A percentile compares a stretch with the other conserved stretches of the same genome.
These are phyloP conservation scores for Hirtodrosophila duncani DNA, from an alignment of 2,888 invertebrate genomes.

Conservation along the genomic window DNA sequence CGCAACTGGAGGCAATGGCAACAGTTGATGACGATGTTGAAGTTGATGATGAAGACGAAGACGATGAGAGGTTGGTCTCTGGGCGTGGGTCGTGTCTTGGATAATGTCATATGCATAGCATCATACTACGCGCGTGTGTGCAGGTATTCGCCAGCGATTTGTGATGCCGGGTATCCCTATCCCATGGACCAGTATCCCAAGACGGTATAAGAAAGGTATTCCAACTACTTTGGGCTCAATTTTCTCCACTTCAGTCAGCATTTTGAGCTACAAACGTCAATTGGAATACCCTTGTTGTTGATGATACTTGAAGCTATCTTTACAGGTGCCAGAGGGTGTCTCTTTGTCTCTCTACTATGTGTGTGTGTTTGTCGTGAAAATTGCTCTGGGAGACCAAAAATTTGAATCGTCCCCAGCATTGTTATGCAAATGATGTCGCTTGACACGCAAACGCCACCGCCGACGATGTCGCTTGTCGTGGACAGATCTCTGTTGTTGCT, in stretches of 20 bases:
- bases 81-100: constrained; percentile 16
- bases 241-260: too few relatives aligned
- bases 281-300: too few relatives aligned
- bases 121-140: constrained; percentile 13
- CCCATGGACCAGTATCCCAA: too few relatives aligned
- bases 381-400: constrained; percentile 70
- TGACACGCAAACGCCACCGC: constrained; percentile 74
- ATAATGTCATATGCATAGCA: constrained; percentile 61
- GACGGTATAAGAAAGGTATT: too few relatives aligned
- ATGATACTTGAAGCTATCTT: too few relatives aligned
- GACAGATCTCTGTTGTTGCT: constrained; percentile 43
- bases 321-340: constrained; percentile 58
- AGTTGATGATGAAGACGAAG: too few relatives aligned
- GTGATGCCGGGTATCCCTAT: too few relatives aligned
- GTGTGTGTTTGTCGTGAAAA: constrained; percentile 44
- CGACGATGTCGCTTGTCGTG: constrained; percentile 9
- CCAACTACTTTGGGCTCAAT: too few relatives aligned
- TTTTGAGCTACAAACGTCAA: too few relatives aligned
- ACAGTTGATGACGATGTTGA: background rate
- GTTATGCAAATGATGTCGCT: constrained; percentile 78
- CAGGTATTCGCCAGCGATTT: constrained; percentile 49
- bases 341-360: constrained; percentile 8
- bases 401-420: constrained; percentile 75
- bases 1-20: constrained; percentile 34
- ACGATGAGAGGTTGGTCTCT: background rate